phyloP scores from a whole-genome alignment of 2,888 invertebrate genomes.

The Trypoxylon attenuatum region DNA sequence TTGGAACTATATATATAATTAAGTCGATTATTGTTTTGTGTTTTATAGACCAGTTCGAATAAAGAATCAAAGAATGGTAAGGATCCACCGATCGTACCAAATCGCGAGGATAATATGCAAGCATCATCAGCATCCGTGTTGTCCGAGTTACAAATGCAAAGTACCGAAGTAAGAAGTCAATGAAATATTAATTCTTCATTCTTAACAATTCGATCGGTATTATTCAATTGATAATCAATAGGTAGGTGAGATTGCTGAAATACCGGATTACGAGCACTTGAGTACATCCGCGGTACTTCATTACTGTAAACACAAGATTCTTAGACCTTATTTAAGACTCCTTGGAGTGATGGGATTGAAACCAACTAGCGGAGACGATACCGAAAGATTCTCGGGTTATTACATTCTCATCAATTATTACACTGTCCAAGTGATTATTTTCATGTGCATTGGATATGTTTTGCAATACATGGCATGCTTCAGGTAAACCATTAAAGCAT shows the following conservation, averaged over 20 bases:
- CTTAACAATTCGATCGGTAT: neutral
- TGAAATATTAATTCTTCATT: neutral
- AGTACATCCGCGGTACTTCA: slow-evolving; percentile 87
- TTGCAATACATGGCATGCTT: slow-evolving; percentile 88
- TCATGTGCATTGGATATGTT: slow-evolving; percentile 83
- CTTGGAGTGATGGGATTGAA: slow-evolving; percentile 85
- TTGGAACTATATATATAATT: neutral
- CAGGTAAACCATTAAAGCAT: slow-evolving; percentile 75
- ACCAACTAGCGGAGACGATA: slow-evolving; percentile 80
- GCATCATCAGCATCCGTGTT: slow-evolving; percentile 62
- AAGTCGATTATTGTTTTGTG: neutral
- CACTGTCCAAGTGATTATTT: slow-evolving; percentile 80
- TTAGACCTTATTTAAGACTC: slow-evolving; percentile 85
- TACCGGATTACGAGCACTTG: slow-evolving; percentile 80
- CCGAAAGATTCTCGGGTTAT: slow-evolving; percentile 78
- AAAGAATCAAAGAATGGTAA: slow-evolving; percentile 62
- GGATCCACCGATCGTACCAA: slow-evolving; percentile 56
- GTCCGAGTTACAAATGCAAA: slow-evolving; percentile 67
- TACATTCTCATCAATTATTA: slow-evolving; percentile 82
- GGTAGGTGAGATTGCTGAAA: slow-evolving; percentile 84
- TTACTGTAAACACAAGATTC: slow-evolving; percentile 89
- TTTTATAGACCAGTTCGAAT: slow-evolving; percentile 54
- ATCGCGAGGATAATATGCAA: slow-evolving; percentile 54
- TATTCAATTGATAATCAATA: slow-evolving; percentile 60
- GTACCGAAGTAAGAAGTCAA: slow-evolving; percentile 64